Evolutionary conservation across 1,140 invertebrate species (phyloP), one percentile per base, ranked within the genome.

Genomic region (Zaprionus taronus): DNA sequence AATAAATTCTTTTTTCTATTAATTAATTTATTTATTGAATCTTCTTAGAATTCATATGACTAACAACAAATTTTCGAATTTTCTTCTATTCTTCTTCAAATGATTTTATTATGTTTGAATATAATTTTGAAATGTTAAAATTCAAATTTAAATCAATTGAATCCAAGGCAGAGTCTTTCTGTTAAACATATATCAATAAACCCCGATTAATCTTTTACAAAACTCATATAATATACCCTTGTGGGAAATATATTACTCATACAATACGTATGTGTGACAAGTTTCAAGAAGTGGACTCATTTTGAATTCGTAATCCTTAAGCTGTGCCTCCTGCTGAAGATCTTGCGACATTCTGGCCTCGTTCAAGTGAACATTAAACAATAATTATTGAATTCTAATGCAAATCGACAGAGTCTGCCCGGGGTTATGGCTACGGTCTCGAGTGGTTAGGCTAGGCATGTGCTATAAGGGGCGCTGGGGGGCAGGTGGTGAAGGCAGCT

Each of bases 351-450:
- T 71, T 83, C 36, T 53, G 60, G 55, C 31, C 41, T 15, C 36
- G 24, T 67, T 89, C 79, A 77, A 89, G 84, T 81, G 85, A 74
- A 89, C 63, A 81, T 89, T 84, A 89, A 89, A 89, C 85, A 89
- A 89, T 89, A 89, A 89, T 89, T 89, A 90, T 89, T 72, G 80
- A 81, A 79, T 74, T 84, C 79, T 73, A 77, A 89, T 89, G 84
- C 84, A 89, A 85, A 89, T 84, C 68, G 58, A 4, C 49, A 53
- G 22, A 11, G 22, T 31, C 55, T 47, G 17, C 65, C 26, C 14
- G 26, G 26, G 65, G 22, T 38, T 12, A n/a, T 31, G 24, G 56
- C 53, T 17, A 61, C 56, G 70, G 60, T 63, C 79, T 56, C 58
- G 63, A 44, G 47, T 51, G 53, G 51, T 44, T 77, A 2, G 65